Percentiles rank a stretch among this genome's conserved stretches.
These are phyloP conservation scores for Drosophila arawakana DNA, from an alignment of 1,140 invertebrate species.

Conservation along the genomic window DNA sequence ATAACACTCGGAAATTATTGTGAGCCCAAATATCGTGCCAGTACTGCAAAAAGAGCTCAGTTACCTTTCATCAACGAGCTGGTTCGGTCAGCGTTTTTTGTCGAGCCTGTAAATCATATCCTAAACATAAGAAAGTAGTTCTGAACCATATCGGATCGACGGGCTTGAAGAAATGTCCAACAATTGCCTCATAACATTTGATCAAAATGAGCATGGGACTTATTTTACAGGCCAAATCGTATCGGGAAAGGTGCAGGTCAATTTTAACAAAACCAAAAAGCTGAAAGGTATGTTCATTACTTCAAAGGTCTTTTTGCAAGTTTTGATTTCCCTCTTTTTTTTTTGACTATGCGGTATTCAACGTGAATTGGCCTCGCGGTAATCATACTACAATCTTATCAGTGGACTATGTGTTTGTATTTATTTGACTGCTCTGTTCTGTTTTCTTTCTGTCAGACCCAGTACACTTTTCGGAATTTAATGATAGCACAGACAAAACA, in stretches of 20 bases:
- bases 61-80: slow-evolving; percentile 51
- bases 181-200: slow-evolving; percentile 85
- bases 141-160: not conserved
- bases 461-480: slow-evolving; percentile 50
- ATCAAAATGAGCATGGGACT: slow-evolving; percentile 85
- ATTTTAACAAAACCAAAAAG: slow-evolving; percentile 85
- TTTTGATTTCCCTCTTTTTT: not conserved
- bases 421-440: slow-evolving; percentile 24
- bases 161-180: slow-evolving; percentile 58
- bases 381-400: slow-evolving; percentile 65
- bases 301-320: not conserved
- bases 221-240: slow-evolving; percentile 86
- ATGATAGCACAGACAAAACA: slow-evolving; percentile 54
- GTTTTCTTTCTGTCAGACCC: slow-evolving; percentile 47
- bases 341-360: slow-evolving; percentile 13
- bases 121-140: not conserved
- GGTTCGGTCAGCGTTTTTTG: slow-evolving; percentile 38
- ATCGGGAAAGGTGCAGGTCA: slow-evolving; percentile 85
- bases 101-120: not conserved
- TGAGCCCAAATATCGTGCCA: slow-evolving; percentile 18
- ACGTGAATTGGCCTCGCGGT: slow-evolving; percentile 3
- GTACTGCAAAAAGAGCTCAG: slow-evolving; percentile 41
- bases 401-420: slow-evolving; percentile 26
- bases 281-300: slow-evolving; percentile 74
- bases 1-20: slow-evolving; percentile 27